Conservation (phyloP, 2,797 vertebrate genomes). For the Picus viridis region DNA sequence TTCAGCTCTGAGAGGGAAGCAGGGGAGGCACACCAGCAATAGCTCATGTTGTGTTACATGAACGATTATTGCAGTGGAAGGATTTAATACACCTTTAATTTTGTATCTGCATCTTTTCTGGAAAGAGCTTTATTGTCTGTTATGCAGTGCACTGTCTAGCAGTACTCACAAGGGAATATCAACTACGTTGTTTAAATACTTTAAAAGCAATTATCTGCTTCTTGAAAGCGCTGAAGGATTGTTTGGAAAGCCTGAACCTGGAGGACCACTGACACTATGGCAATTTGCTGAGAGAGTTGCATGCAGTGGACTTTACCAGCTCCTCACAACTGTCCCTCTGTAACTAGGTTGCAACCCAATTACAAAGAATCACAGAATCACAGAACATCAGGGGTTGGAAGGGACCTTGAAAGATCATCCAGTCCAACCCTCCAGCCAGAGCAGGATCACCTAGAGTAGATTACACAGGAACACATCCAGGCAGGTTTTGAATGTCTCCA, state of each 20-base stretch:
- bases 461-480: too few species aligned
- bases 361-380: too few species aligned
- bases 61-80: not conserved
- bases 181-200: not conserved
- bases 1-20: not conserved
- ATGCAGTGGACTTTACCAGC: not conserved
- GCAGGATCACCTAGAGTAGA: too few species aligned
- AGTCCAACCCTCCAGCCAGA: too few species aligned
- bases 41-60: not conserved
- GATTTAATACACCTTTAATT: not conserved
- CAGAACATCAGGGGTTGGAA: too few species aligned
- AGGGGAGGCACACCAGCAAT: not conserved
- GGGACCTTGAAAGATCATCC: too few species aligned
- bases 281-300: not conserved
- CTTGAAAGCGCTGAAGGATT: not conserved
- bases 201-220: not conserved
- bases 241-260: not conserved
- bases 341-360: not conserved
- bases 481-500: too few species aligned
- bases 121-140: not conserved
- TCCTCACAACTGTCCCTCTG: rapidly evolving
- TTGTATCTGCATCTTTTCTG: not conserved
- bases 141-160: not conserved
- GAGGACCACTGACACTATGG: not conserved
- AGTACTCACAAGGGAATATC: not conserved